phyloP scores from a whole-genome alignment of 2,113 vertebrate genomes.

The Phrynosoma platyrhinos region DNA sequence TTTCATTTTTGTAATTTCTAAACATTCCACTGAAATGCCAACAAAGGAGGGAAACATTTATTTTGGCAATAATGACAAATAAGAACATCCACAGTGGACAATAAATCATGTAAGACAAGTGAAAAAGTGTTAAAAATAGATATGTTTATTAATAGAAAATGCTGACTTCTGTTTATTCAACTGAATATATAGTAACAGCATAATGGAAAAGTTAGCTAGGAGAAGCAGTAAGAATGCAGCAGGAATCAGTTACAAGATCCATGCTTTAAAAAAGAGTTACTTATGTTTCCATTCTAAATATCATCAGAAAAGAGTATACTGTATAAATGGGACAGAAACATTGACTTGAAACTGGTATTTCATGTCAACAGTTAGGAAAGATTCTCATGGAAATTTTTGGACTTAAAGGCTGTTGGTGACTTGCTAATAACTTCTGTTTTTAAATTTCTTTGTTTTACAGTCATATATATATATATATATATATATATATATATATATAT shows the following conservation, averaged over 20 bases:
- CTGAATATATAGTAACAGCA: constrained; percentile 27
- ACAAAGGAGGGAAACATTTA: constrained; percentile 39
- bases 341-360: constrained; percentile 26
- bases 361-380: constrained; percentile 32
- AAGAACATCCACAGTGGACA: constrained; percentile 55
- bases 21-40: constrained; percentile 38
- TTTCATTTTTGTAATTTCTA: constrained; percentile 26
- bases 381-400: constrained; percentile 49
- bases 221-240: not conserved
- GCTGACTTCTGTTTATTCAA: constrained; percentile 56
- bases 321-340: constrained; percentile 32
- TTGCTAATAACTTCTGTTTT: constrained; percentile 41
- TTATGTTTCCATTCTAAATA: constrained; percentile 26
- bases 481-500: too few relatives aligned
- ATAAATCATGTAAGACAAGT: constrained; percentile 56
- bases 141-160: constrained; percentile 18
- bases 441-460: constrained; percentile 58
- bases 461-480: constrained; percentile 46
- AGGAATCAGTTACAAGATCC: constrained; percentile 19
- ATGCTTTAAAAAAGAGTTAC: constrained; percentile 34
- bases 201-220: constrained; percentile 23
- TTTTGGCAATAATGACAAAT: constrained; percentile 38
- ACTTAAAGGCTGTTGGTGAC: constrained; percentile 56
- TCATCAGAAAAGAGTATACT: constrained; percentile 20
- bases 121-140: constrained; percentile 51